Base-by-base conservation (phyloP, 2,113 vertebrate species). In the Albula glossodonta region DNA sequence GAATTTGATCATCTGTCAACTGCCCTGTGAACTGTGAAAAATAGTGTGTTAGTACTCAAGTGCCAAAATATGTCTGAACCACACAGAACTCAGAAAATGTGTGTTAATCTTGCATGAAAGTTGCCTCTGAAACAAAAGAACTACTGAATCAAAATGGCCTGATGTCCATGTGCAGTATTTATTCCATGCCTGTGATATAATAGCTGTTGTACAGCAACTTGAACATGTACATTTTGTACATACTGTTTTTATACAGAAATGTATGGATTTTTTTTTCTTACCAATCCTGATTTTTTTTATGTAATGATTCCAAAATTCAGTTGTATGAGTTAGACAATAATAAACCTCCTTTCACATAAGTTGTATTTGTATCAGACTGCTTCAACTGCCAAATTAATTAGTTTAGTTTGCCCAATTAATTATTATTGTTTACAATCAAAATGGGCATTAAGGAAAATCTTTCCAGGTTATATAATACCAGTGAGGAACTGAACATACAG, bases 191-290 rank as follows among this genome's bases (percentile, higher is more conserved):
- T 51, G 56, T 81, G 53, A 41, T 80, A 52, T 66, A 66, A 56
- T 56, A 50, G 78, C 78, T 85, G 81, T 83, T 83, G 82, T 83
- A 79, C 84, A 85, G 84, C 78, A 50, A 50, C 50, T 49, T 49
- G 50, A 85, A 81, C 41, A 1, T 84, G 83, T 79, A 84, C 74
- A 84, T 57, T 51, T 81, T 85, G 84, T 81, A 80, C 52, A 84
- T 80, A 63, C 31, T 81, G 78, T 60, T 85, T 74, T 66, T 51
- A 79, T 85, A 85, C 78, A 84, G n/a, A 50, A 50, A 66, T 80
- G 78, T 51, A 81, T 70, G 53, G 48, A 81, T n/a, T 85, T 85
- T 51, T 1, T 49, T 63, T 50, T 13, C 66, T 41, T 70, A 80
- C 70, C 70, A 10, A 74, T 22, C 9, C 17, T 74, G 31, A 31